phyloP scores from a whole-genome alignment of 2,888 invertebrate species.

The Pristionchus mayeri region DNA sequence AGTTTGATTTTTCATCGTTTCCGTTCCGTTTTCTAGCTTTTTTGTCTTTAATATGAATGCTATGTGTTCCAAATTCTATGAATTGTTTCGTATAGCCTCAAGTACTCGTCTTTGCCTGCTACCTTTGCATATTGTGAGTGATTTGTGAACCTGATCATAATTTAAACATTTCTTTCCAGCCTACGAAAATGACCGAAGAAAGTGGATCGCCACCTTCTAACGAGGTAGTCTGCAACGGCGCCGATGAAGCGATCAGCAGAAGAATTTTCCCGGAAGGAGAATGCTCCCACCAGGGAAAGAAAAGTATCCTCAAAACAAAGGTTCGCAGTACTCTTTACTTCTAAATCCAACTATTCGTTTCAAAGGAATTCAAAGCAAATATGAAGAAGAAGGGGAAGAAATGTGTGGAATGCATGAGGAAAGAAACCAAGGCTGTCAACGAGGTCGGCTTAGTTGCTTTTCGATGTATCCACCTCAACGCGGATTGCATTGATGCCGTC shows the following conservation, averaged over 20 bases:
- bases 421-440: neutral
- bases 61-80: too few relatives aligned
- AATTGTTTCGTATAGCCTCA: too few relatives aligned
- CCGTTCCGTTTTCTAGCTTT: neutral
- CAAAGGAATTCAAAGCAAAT: neutral
- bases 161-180: too few relatives aligned
- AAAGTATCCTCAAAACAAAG: slow-evolving; percentile 49
- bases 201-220: neutral
- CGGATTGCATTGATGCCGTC: too few relatives aligned
- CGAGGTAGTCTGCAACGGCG: too few relatives aligned
- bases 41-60: neutral
- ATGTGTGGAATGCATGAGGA: slow-evolving; percentile 42
- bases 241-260: neutral
- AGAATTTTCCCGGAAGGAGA: neutral
- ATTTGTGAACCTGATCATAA: too few relatives aligned
- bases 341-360: neutral
- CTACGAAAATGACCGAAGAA: too few relatives aligned
- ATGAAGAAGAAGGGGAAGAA: slow-evolving; percentile 11
- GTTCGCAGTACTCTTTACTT: slow-evolving; percentile 19
- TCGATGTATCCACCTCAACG: too few relatives aligned
- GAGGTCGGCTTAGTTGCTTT: neutral
- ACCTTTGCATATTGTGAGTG: too few relatives aligned
- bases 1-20: neutral
- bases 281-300: slow-evolving; percentile 51
- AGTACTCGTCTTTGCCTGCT: too few relatives aligned